These are phyloP conservation scores for Spongilla lacustris DNA, from an alignment of 37 sponge, comb jelly and placozoan genomes.

Conservation along the genomic window DNA sequence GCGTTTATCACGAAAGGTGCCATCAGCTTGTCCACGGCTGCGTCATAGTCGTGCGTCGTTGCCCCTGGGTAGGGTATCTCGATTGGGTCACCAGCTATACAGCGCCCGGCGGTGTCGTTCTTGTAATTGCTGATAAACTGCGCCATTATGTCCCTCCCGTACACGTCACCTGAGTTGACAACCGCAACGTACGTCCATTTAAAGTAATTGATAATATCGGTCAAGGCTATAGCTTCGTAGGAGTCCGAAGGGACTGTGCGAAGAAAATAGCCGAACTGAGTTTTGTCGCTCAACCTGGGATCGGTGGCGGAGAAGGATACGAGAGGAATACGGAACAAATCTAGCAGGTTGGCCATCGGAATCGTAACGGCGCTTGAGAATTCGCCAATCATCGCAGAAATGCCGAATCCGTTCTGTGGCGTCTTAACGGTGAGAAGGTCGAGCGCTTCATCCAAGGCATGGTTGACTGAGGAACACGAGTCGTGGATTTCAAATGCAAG, in stretches of 20 bases:
- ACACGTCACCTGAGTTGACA: constrained; percentile 43
- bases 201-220: constrained; percentile 44
- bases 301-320: constrained; percentile 77
- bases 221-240: constrained; percentile 76
- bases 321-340: constrained; percentile 75
- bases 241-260: constrained; percentile 82
- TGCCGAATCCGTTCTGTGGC: not conserved
- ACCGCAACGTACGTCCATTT: constrained; percentile 70
- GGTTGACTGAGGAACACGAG: constrained; percentile 57
- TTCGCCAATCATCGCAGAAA: constrained; percentile 77
- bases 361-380: constrained; percentile 60
- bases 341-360: constrained; percentile 59
- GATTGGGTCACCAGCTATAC: constrained; percentile 17
- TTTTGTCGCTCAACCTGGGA: constrained; percentile 65
- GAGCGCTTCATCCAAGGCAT: constrained; percentile 58
- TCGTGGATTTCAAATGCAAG: constrained; percentile 79
- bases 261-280: constrained; percentile 74
- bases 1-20: constrained; percentile 44
- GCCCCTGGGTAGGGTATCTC: not conserved
- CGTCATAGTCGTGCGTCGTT: constrained; percentile 8
- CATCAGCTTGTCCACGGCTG: not conserved
- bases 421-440: constrained; percentile 18
- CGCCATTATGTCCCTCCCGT: constrained; percentile 42
- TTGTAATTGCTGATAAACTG: constrained; percentile 16
- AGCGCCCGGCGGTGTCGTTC: not conserved